phyloP scores from a whole-genome alignment of 2,888 invertebrate genomes.

The Pyrocoelia pectoralis region DNA sequence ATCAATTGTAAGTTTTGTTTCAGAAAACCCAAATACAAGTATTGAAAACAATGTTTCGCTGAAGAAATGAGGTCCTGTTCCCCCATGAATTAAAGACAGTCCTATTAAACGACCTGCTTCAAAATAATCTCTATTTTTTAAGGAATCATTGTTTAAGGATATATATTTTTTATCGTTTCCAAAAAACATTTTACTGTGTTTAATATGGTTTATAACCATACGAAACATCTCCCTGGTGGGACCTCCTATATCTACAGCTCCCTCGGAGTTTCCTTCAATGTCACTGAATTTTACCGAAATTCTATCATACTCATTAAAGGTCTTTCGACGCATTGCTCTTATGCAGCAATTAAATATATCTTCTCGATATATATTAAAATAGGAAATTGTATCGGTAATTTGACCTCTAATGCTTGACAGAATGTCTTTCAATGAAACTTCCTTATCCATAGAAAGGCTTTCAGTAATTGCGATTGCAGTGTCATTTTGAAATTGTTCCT shows the following conservation, averaged over 20 bases:
- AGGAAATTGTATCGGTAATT: not conserved
- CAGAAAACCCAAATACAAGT: not conserved
- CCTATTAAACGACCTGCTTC: not conserved
- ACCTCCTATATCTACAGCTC: not conserved
- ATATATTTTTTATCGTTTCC: not conserved
- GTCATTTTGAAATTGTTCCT: no score
- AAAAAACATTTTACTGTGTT: not conserved
- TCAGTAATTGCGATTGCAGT: no score
- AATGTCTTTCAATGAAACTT: no score
- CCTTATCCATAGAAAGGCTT: no score
- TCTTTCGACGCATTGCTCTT: not conserved
- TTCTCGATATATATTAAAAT: not conserved
- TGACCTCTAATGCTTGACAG: no score
- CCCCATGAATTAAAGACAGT: not conserved
- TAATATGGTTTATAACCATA: not conserved
- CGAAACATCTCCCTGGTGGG: not conserved
- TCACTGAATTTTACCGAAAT: not conserved
- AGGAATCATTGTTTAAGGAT: not conserved
- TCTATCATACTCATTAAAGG: not conserved
- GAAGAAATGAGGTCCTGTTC: not conserved
- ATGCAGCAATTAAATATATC: constrained; percentile 6
- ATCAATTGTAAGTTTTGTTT: no score
- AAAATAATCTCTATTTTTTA: not conserved
- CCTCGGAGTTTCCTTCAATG: not conserved
- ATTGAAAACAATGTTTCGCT: not conserved